Base-by-base conservation (phyloP, 2,888 invertebrate species). In the Lepidochrysops patricia region DNA sequence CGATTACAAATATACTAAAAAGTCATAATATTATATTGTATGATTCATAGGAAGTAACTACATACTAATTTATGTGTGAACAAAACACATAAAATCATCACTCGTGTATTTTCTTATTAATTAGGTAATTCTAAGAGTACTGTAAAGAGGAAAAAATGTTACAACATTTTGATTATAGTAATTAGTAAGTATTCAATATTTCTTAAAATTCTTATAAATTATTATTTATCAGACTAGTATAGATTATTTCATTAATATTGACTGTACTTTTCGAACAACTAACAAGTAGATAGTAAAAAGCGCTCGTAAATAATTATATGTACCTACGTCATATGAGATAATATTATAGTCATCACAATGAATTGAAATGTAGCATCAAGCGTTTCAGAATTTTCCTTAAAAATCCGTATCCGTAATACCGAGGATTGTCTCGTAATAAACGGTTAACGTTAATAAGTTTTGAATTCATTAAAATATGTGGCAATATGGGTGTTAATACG, bases 41-140 rank as follows among this genome's bases (percentile, higher is more conserved):
- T 81, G 79, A 82, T 71, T 82, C 80, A 80, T 72, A 75, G 72
- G 59, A 75, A 74, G 72, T 74, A 69, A 70, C 64, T 65, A 64
- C 63, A 52, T 59, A 64, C 64, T 26, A 35, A 59, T 37, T 52
- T 35, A 59, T 59, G 35, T 59, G 43, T 23, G 43, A 43, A 23
- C 19, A 43, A 7, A 43, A 43, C 43, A 43, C 9, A 43, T 19
- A 43, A 43, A 43, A 43, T 23, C 23, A 43, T 19, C 43, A 12
- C 6, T 43, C 43, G 43, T 12, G 23, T 43, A 43, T 43, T 19
- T 43, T 43, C 19, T 43, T 9, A 43, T 43, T 19, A 43, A 37
- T 37, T 43, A 43, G 7, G 13, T 19, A 43, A n/a, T n/a, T n/a
- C n/a, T n/a, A n/a, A n/a, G n/a, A n/a, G n/a, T 13, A 37, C 5